Base-by-base conservation (phyloP, 1,140 invertebrate genomes). In the Eumeta japonica region DNA sequence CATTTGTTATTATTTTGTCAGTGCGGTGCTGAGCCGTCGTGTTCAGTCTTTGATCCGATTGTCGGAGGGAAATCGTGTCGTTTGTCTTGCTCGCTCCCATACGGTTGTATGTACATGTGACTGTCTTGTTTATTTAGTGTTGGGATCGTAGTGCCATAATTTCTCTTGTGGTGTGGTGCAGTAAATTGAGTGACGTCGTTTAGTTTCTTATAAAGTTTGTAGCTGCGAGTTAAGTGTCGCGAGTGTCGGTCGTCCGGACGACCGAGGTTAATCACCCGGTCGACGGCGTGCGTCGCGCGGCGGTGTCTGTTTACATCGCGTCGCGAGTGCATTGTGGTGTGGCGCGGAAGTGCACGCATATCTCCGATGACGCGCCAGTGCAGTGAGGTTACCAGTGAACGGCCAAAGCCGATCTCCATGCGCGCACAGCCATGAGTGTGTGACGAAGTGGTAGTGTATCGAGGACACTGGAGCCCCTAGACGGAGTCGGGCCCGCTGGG, bases 1-100 rank as follows among this genome's bases (percentile, higher is more conserved):
- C 75, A 78, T 77, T 79, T 80, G 78, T 80, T 79, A 75, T 79
- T 80, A 78, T 80, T 79, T 79, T 79, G 77, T 72, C 73, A 66
- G 64, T 62, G 64, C 76, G 67, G 75, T 76, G 75, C 61, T 72
- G 76, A 75, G 72, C 62, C 53, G 31, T 42, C 32, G 37, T 16
- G 47, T 53, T 49, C 56, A 52, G 63, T 55, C 48, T 48, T 15
- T 50, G 54, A 59, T 67, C 58, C 62, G 55, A 62, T 61, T 57
- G 62, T 64, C 56, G 56, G 56, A 55, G 53, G 52, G 55, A 58
- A 61, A 55, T 57, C 52, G 62, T 48, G 58, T 58, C 52, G 54
- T 58, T 50, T 50, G 57, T 59, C 20, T 24, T n/a, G 5, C 20
- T 5, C 20, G 20, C n/a, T 24, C n/a, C 20, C 5, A n/a, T 24